Conservation (phyloP, 2,113 vertebrate species). For the Silurus meridionalis region DNA sequence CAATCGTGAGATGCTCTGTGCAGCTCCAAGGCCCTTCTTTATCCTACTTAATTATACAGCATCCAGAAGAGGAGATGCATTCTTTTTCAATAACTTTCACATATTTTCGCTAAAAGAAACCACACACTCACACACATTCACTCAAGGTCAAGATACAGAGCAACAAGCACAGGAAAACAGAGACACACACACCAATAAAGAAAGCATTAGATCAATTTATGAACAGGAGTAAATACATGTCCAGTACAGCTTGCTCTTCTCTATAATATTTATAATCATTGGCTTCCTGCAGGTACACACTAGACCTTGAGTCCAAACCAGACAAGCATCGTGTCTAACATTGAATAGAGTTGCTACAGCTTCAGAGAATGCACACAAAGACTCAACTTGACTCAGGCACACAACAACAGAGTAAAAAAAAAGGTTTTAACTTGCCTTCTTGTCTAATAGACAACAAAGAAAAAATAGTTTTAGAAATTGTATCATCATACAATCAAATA, state of each 20-base stretch:
- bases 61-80: background rate
- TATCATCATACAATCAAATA: background rate
- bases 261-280: constrained; percentile 5
- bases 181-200: background rate
- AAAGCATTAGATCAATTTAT: background rate
- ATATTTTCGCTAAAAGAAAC: background rate
- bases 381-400: background rate
- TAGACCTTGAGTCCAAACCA: background rate
- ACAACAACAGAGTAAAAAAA: background rate
- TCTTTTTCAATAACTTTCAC: background rate
- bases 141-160: constrained; percentile 5
- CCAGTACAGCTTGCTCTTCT: background rate
- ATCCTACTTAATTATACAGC: constrained; percentile 3
- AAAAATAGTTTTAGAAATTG: background rate
- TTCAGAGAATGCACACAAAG: background rate
- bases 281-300: background rate
- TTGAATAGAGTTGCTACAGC: background rate
- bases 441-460: background rate
- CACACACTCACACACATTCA: background rate
- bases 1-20: background rate
- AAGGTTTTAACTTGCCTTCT: background rate
- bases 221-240: background rate
- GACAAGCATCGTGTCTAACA: background rate
- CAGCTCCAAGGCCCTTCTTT: background rate
- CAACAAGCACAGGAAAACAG: background rate